Base-by-base conservation (phyloP, 2,113 vertebrate genomes). In the Syngnathoides biaculeatus region DNA sequence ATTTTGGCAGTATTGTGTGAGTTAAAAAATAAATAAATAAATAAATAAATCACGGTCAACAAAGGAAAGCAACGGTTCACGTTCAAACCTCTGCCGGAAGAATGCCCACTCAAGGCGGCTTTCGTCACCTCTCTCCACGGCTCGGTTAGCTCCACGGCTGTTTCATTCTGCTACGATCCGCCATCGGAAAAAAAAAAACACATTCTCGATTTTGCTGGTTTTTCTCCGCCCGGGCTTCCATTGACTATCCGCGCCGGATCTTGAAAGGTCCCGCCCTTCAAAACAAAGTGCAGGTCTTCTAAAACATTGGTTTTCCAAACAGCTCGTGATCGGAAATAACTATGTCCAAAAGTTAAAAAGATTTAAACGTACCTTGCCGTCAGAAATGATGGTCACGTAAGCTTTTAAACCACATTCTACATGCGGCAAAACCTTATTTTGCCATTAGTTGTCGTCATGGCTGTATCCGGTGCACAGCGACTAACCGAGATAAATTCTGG, bases 211-310 rank as follows among this genome's bases (percentile, higher is more conserved):
- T 27, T 35, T 3, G 27, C 26, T 30, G 26, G 13, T 67, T 47
- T 48, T 67, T 15, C 19, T 40, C 61, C 47, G 67, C 70, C 68
- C 71, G 2, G 68, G 45, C 20, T 68, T 69, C 42, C 50, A 77
- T 43, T 27, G 15, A 42, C 52, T 57, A 1, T 60, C 71, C 2
- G 27, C 17, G 69, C 81, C 84, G 84, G 85, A 87, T 85, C 19
- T 57, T 8, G 0, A 19, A 1, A 45, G 22, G 11, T 20, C 6
- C 0, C 11, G 0, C n/a, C 77, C 67, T 88, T 88, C 84, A 22
- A 22, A 61, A 40, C 42, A 67, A 86, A 74, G 87, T 70, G 79
- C 82, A 81, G 81, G 70, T 52, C 13, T 61, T 9, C 20, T 19
- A 52, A 13, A 24, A 2, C 11, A 8, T 22, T 22, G 19, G n/a